These are phyloP conservation scores for Lutjanus campechanus DNA, from an alignment of 2,797 vertebrate species.

Conservation along the genomic window DNA sequence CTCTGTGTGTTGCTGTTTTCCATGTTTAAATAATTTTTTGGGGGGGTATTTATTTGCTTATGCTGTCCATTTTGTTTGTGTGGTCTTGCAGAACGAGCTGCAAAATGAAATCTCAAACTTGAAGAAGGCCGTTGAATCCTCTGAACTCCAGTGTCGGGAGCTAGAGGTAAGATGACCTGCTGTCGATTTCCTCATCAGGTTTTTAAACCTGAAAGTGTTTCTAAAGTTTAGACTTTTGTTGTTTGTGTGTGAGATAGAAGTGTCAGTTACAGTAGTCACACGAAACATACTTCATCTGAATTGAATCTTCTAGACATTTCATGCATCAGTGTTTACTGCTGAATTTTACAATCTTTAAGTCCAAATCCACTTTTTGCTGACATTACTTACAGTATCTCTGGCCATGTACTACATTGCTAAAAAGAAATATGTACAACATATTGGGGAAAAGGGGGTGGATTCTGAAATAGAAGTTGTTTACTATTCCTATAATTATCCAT, in stretches of 20 bases:
- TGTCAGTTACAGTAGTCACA: background rate
- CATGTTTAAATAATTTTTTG: too few species aligned
- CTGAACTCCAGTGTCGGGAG: slow-evolving; percentile 84
- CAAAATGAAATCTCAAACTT: slow-evolving; percentile 87
- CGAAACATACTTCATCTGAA: background rate
- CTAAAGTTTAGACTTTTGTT: background rate
- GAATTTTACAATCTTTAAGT: background rate
- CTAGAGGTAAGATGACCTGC: slow-evolving; percentile 87
- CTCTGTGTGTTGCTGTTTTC: slow-evolving; percentile 24
- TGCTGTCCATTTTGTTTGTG: slow-evolving; percentile 1
- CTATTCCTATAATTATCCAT: background rate
- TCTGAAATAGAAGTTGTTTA: background rate
- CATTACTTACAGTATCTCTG: too few species aligned
- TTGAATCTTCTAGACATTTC: background rate
- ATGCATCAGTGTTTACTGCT: background rate
- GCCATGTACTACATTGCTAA: too few species aligned
- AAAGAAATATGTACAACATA: background rate
- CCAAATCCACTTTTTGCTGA: background rate
- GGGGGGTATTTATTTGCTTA: background rate
- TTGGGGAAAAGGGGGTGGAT: background rate
- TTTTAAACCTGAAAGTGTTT: background rate
- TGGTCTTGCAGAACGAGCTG: slow-evolving; percentile 87
- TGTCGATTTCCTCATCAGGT: background rate
- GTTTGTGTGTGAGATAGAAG: background rate
- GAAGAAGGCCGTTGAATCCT: slow-evolving; percentile 85